Evolutionary conservation across 2,797 vertebrate genomes (phyloP).

Genomic region (Poeciliopsis paucimaculata): DNA sequence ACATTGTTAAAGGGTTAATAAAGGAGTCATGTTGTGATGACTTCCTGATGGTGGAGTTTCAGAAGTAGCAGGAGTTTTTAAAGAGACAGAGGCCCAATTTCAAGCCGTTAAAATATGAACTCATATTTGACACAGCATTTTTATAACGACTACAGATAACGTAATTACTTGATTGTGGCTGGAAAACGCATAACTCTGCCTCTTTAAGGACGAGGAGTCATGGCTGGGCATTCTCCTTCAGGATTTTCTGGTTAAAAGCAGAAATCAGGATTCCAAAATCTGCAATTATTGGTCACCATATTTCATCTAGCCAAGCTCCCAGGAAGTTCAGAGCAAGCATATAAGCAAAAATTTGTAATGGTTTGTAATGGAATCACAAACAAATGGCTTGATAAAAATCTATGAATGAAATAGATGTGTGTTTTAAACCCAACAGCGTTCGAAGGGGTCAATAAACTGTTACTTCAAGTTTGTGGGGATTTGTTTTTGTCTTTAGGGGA

Average conservation of each 20-base stretch:
- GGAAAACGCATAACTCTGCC: too few relatives aligned
- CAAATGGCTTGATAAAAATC: not conserved
- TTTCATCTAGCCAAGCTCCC: not conserved
- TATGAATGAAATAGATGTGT: not conserved
- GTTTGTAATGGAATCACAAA: not conserved
- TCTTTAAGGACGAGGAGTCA: not conserved
- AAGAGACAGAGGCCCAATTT: too few relatives aligned
- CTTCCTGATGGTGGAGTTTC: too few relatives aligned
- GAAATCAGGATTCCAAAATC: not conserved
- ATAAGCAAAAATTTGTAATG: not conserved
- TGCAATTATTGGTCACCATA: not conserved
- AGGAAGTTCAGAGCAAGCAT: not conserved
- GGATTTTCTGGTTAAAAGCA: not conserved
- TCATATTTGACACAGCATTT: too few relatives aligned
- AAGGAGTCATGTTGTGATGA: too few relatives aligned
- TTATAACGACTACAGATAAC: too few relatives aligned
- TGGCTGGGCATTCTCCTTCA: not conserved
- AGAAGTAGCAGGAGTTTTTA: too few relatives aligned
- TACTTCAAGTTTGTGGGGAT: not conserved
- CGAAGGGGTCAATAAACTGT: not conserved
- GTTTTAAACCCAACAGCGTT: not conserved
- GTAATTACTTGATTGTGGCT: too few relatives aligned
- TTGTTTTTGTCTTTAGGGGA: not conserved
- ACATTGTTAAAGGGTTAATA: too few relatives aligned
- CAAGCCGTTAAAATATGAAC: too few relatives aligned